Conservation (phyloP, 2,113 vertebrate species). For the Aramus guarauna region DNA sequence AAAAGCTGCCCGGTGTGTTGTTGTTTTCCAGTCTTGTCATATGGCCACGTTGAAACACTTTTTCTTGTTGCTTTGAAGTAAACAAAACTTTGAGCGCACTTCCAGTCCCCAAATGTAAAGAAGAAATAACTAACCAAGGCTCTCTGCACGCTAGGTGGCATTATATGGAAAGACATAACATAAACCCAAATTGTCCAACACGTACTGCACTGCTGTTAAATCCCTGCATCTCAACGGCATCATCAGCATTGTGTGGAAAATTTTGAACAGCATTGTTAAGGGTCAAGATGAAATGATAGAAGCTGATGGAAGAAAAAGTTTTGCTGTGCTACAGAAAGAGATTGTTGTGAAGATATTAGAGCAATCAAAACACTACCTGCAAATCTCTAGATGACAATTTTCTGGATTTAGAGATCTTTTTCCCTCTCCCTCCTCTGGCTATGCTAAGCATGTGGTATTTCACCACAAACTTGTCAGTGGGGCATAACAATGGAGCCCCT, state of each 20-base stretch:
- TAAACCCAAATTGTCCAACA: rapidly evolving
- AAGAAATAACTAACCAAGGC: not conserved
- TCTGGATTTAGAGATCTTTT: not conserved
- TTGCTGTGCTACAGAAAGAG: not conserved
- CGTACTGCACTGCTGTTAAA: not conserved
- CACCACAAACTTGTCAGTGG: not conserved
- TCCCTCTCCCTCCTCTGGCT: not conserved
- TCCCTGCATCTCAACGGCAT: not conserved
- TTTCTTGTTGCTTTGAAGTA: not conserved
- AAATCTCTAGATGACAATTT: not conserved
- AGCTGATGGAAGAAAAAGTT: not conserved
- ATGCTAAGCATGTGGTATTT: not conserved
- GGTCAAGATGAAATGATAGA: conserved; percentile 17
- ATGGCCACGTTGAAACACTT: not conserved
- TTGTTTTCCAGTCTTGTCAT: not conserved
- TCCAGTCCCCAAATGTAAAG: not conserved
- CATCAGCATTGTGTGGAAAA: not conserved
- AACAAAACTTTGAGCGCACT: not conserved
- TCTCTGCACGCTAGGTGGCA: conserved; percentile 67
- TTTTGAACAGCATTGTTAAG: not conserved
- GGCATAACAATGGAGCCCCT: not conserved
- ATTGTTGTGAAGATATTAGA: not conserved
- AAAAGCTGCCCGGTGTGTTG: not conserved
- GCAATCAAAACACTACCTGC: not conserved
- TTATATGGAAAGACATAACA: not conserved